Percentiles rank a stretch among this genome's conserved stretches.
Conservation (phyloP, 2,888 invertebrate species). For the Listrodromus nycthemerus region DNA sequence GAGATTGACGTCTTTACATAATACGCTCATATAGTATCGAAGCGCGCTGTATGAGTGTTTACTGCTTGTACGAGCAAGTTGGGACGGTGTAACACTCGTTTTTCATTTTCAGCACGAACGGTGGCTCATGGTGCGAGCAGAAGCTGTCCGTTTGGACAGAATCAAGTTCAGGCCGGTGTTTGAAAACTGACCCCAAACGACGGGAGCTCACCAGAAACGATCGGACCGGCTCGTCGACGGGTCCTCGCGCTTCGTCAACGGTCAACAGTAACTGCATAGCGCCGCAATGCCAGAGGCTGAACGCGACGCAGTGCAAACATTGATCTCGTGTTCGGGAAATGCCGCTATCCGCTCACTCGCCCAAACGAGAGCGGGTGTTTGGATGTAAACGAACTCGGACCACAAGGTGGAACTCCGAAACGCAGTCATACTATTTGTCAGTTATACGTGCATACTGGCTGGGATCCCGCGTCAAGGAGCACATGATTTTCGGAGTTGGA, state of each 20-base stretch:
- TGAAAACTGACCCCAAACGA: conserved; percentile 15
- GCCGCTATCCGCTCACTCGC: background rate
- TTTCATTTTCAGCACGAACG: no score
- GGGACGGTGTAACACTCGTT: no score
- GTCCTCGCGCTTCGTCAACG: background rate
- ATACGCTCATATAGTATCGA: no score
- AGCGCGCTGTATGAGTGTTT: no score
- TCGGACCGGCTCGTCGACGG: background rate
- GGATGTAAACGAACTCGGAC: no score
- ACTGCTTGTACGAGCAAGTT: no score
- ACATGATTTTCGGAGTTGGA: conserved; percentile 14
- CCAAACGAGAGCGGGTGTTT: no score
- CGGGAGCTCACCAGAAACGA: conserved; percentile 12
- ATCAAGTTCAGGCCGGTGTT: conserved; percentile 25
- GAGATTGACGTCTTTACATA: no score
- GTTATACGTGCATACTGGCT: background rate
- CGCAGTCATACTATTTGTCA: conserved; percentile 10
- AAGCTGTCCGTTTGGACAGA: background rate
- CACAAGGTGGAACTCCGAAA: background rate
- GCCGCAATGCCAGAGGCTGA: background rate
- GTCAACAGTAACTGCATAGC: conserved; percentile 21
- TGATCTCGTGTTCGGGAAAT: conserved; percentile 37
- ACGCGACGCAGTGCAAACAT: conserved; percentile 32
- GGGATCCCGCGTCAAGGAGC: conserved; percentile 7
- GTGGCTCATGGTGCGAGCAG: background rate